Percentiles rank a stretch among this genome's conserved stretches.
These are phyloP conservation scores for Mellivora capensis DNA, from an alignment of 2,113 vertebrate genomes.

Conservation along the genomic window DNA sequence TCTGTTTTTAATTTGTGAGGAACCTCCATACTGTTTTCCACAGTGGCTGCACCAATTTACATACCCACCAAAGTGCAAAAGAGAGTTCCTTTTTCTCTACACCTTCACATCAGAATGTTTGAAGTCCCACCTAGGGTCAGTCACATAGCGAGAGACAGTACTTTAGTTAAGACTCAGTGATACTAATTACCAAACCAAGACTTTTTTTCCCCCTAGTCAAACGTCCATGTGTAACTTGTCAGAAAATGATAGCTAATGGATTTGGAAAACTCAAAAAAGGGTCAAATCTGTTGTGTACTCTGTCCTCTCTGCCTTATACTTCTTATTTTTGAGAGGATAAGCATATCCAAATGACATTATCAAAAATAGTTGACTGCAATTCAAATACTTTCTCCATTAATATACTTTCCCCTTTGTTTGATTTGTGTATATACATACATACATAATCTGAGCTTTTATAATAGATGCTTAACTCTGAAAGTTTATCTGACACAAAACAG, in stretches of 20 bases:
- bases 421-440: not conserved
- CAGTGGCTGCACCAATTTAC: not conserved
- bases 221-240: not conserved
- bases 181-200: not conserved
- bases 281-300: not conserved
- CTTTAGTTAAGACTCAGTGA: not conserved
- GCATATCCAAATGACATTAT: not conserved
- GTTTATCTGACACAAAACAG: not conserved
- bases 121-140: not conserved
- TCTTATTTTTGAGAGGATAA: not conserved
- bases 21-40: not conserved
- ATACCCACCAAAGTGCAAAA: not conserved
- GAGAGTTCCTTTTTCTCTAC: not conserved
- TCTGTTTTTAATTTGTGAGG: not conserved
- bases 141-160: not conserved
- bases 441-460: not conserved
- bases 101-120: not conserved
- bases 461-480: not conserved
- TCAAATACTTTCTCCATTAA: not conserved
- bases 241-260: not conserved
- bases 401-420: not conserved
- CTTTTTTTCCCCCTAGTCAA: not conserved
- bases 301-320: not conserved
- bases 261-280: not conserved
- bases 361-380: not conserved